These are phyloP conservation scores for Mimumesa dahlbomi DNA, from an alignment of 2,888 invertebrate species.

Conservation along the genomic window DNA sequence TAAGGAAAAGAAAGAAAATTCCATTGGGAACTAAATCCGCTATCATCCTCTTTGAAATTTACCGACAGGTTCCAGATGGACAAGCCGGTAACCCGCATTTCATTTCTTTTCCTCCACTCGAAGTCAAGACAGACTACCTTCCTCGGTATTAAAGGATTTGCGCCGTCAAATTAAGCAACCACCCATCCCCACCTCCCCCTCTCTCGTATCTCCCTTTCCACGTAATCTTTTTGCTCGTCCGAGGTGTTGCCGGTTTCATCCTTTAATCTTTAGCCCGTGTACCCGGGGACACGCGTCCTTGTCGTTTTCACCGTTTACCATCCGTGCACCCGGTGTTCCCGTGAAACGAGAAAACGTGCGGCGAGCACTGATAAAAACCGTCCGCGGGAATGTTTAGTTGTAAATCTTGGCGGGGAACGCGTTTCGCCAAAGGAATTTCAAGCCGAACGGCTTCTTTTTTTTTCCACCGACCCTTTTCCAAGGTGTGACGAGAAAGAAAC, in stretches of 20 bases:
- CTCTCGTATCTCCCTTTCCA: neutral
- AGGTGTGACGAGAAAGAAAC: too few species aligned
- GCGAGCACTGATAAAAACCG: neutral
- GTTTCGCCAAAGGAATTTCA: neutral
- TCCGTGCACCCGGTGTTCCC: neutral
- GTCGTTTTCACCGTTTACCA: neutral
- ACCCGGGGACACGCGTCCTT: neutral
- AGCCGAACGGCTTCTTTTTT: too few species aligned
- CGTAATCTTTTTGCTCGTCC: constrained; percentile 6
- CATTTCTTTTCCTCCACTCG: neutral
- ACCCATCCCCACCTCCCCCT: too few species aligned
- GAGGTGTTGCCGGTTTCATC: neutral
- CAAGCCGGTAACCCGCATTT: neutral
- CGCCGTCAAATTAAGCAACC: constrained; percentile 10
- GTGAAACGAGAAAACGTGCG: neutral
- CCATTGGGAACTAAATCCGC: too few species aligned
- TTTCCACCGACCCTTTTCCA: too few species aligned
- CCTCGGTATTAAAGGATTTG: constrained; percentile 13
- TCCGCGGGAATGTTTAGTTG: neutral
- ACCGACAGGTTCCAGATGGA: neutral
- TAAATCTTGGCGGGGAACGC: neutral
- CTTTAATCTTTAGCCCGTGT: constrained; percentile 8
- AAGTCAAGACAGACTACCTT: neutral
- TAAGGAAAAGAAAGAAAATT: too few species aligned
- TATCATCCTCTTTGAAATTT: too few species aligned